Base-by-base conservation (phyloP, 1,140 invertebrate species). In the Tachypleus tridentatus region DNA sequence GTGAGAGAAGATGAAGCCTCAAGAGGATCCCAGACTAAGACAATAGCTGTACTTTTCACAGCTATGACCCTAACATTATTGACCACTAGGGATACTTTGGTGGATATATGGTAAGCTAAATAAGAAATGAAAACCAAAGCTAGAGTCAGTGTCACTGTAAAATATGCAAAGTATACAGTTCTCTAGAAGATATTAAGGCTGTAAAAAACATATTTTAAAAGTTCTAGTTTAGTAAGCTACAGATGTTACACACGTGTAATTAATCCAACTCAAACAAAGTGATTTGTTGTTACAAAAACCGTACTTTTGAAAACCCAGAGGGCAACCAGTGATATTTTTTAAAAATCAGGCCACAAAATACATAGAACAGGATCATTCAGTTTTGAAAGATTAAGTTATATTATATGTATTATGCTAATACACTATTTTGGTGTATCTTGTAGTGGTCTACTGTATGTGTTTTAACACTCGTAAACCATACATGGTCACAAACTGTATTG, bases 1-100 rank as follows among this genome's bases (percentile, higher is more conserved):
- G 73, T 72, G 47, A 50, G 9, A 10, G 57, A 49, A 61, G 71
- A 72, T 4, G 84, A 79, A 75, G 89, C 85, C 69, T 77, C 76
- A 4, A 91, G 87, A 63, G 89, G 87, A 75, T 93, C 89, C 94
- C 94, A 97, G 47, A 83, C 82, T 54, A 97, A 79, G 63, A 86
- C 85, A 8, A 95, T 82, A 74, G 93, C 89, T 4, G 87, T 86
- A 72, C 84, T 86, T 71, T 91, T 91, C 51, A 89, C 86, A 70
- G 81, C 84, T 0, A 86, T 82, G 11, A 93, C 85, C 64, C 86
- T 81, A 4, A 97, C 85, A 76, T 93, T 93, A 63, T 87, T 86
- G n/a, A 94, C 88, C 49, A 60, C 49, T 1, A 48, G 49, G 47
- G 59, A 48, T 48, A 60, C 59, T 60, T n/a, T 52, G 49, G 10